Evolutionary conservation across 2,797 vertebrate genomes (phyloP), one percentile per base, ranked within the genome.

Genomic region (Gadopsis bispinosus): DNA sequence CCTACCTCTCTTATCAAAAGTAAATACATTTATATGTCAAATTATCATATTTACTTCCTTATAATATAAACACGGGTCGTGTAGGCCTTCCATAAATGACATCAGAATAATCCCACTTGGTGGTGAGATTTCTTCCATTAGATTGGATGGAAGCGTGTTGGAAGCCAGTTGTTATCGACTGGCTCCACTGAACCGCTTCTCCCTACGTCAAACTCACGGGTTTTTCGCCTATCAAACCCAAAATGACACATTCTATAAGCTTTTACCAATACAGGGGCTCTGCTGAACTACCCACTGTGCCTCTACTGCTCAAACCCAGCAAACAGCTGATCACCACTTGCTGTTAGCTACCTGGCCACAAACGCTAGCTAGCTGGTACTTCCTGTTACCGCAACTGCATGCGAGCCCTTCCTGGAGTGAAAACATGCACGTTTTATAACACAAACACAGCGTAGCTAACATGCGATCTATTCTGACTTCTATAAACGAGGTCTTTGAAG

Each of bases 261-360:
- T 10, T 68, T 67, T 1, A 39, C 10, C 11, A 29, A 31, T 0
- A 37, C 17, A 12, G 4, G 0, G 6, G 11, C 3, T 39, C 1
- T 12, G 26, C 16, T 59, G 5, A 48, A n/a, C 11, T 0, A 7
- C 14, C 19, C 9, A 2, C 29, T 22, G 17, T 6, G 6, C 7
- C 22, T 12, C 29, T 10, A 0, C 37, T 22, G 13, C 12, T 53
- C 50, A n/a, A 22, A 4, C n/a, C n/a, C 4, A 53, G 22, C 50
- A 5, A 55, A 55, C 67, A 75, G 76, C 81, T 80, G 70, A 62
- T 7, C 51, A 0, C 20, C 29, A 1, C 9, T 50, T 62, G 50
- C 64, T 22, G 51, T 48, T 79, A 85, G 80, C 77, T 13, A 8
- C 1, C 6, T 55, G 64, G 81, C 76, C 16, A 48, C 35, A 26